Evolutionary conservation across 2,888 invertebrate genomes (phyloP), one percentile per base, ranked within the genome.

Genomic region (Geophilus truncorum): DNA sequence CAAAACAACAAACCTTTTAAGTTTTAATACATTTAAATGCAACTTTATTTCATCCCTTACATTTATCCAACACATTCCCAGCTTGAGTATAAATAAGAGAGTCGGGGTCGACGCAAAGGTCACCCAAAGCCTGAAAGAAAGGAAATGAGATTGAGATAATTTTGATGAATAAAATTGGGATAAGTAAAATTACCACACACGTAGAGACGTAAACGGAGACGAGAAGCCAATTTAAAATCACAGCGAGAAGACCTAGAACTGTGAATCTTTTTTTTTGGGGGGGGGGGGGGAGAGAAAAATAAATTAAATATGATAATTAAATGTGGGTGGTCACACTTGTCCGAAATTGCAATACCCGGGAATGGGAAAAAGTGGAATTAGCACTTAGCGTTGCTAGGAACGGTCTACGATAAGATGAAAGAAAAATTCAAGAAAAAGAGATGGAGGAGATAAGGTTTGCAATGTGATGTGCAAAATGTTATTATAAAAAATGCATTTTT

Each of bases 161-260:
- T 70, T 70, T 23, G 70, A 0, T 10, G 62, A 57, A 57, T 57
- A 23, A 23, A 23, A 28, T 12, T 9, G 28, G 32, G 21, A 25
- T 1, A 25, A 77, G n/a, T n/a, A n/a, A n/a, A 23, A 18, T 25
- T 85, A 90, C 95, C 86, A 96, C 95, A 81, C 94, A 92, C 32
- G 92, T 91, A 78, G 94, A 93, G 83, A 96, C 90, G 88, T 96
- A 94, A 82, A 95, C 87, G 81, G 96, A 95, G 80, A 94, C 93
- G 90, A 94, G 92, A 84, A 95, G 90, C 94, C 96, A 97, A 83
- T 95, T 94, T 81, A 93, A 91, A 83, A 94, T 93, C 45, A 97
- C 94, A 40, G 94, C 95, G 85, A 97, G 90, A 25, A 94, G 88
- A 70, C 93, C 92, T 87, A 95, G 92, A 30, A 96, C 96, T 83